Conservation (phyloP, 1,140 invertebrate genomes). For the Ruditapes philippinarum region DNA sequence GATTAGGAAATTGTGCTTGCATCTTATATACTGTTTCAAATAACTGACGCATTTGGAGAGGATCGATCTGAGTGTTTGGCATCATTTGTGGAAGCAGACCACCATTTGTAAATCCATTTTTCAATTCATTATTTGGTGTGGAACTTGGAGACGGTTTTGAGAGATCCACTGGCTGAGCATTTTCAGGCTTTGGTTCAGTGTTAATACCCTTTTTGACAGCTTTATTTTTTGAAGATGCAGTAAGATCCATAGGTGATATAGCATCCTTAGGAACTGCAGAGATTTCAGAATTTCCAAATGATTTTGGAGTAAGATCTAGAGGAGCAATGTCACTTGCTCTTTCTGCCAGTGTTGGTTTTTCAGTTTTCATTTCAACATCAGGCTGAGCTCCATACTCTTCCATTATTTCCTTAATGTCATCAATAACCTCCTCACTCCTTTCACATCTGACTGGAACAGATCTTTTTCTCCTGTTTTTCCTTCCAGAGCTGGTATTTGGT, state of each 20-base stretch:
- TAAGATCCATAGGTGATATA: conserved; percentile 3
- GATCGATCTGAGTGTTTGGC: background rate
- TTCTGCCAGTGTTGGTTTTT: background rate
- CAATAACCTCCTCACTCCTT: background rate
- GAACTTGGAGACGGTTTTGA: background rate
- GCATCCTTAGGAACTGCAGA: background rate
- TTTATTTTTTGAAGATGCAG: background rate
- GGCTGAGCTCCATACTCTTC: conserved; percentile 19
- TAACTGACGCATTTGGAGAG: conserved; percentile 31
- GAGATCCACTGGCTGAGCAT: conserved; percentile 11
- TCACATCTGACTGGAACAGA: conserved; percentile 50
- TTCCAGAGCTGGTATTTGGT: background rate
- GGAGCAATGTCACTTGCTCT: background rate
- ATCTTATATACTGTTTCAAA: conserved; percentile 40
- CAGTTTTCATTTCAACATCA: background rate
- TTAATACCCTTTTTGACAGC: background rate
- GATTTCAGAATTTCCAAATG: background rate
- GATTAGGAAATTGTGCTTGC: conserved; percentile 46
- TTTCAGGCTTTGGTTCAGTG: background rate
- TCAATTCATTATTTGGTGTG: background rate
- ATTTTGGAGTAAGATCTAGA: conserved; percentile 19
- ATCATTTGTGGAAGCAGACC: background rate
- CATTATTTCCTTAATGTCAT: conserved; percentile 8
- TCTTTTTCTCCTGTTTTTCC: conserved; percentile 48
- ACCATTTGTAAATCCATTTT: conserved; percentile 3